Evolutionary conservation across 2,888 invertebrate species (phyloP), one percentile per base, ranked within the genome.

Genomic region (Lissocephala sabroskyi): DNA sequence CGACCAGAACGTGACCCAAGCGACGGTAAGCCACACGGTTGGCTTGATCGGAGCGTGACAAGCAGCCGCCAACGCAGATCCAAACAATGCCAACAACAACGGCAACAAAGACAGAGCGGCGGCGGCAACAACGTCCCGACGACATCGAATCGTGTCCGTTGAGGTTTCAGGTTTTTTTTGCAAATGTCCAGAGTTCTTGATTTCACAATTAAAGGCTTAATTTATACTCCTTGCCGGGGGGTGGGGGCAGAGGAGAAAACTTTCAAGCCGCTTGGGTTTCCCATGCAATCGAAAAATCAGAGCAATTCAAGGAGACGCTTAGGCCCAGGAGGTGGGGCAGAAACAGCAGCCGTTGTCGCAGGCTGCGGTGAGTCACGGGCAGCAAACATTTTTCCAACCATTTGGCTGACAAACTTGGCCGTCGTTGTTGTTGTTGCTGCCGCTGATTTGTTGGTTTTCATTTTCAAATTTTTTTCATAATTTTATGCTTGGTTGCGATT

Each of bases 151-250:
- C n/a, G n/a, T n/a, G n/a, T n/a, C n/a, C n/a, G n/a, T n/a, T n/a
- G n/a, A n/a, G n/a, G n/a, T n/a, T n/a, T n/a, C n/a, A n/a, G n/a
- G n/a, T n/a, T n/a, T n/a, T n/a, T n/a, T n/a, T 46, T 45, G 40
- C 10, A 43, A 47, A 49, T 40, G 43, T 30, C 56, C 52, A 54
- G 52, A n/a, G 50, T 67, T 68, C 75, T 71, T 53, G 75, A 61
- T 71, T 71, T 71, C 62, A 57, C 75, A 68, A 75, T 68, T 71
- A 61, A 62, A 71, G 53, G 47, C 61, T 66, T 70, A 53, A 66
- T 66, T 64, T 66, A 61, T 61, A n/a, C n/a, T n/a, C 17, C 14
- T 6, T 14, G 35, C 7, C 23, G 23, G 23, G 7, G 7, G n/a
- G n/a, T n/a, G n/a, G 23, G 23, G 23, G 23, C 23, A 5, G 23